These are phyloP conservation scores for Brachirus orientalis DNA, from an alignment of 2,113 vertebrate genomes.

Conservation along the genomic window DNA sequence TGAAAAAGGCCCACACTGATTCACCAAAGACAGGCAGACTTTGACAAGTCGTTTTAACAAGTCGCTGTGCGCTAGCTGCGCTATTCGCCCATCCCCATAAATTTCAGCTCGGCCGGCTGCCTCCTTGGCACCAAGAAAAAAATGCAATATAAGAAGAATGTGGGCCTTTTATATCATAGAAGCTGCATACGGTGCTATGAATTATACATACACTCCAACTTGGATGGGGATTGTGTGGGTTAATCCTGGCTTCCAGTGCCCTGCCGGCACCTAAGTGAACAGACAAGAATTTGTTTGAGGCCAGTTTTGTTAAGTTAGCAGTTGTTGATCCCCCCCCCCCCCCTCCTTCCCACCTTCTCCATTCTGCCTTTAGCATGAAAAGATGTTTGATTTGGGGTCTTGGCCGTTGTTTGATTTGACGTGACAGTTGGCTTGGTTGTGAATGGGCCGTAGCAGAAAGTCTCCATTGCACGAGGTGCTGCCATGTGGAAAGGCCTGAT, in stretches of 20 bases:
- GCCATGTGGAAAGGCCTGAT: conserved; percentile 77
- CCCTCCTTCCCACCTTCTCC: conserved; percentile 36
- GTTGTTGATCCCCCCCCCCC: conserved; percentile 46
- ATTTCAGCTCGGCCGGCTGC: conserved; percentile 14
- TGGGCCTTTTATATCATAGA: conserved; percentile 36
- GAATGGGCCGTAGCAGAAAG: conserved; percentile 72
- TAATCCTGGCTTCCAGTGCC: conserved; percentile 67
- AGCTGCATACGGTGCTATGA: conserved; percentile 67
- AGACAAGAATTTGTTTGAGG: conserved; percentile 65
- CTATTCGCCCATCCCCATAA: conserved; percentile 17
- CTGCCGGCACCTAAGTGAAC: conserved; percentile 54
- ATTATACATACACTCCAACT: conserved; percentile 73
- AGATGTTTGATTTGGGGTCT: conserved; percentile 75
- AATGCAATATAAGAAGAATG: conserved; percentile 49
- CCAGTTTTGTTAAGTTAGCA: conserved; percentile 75
- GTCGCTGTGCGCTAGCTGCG: conserved; percentile 13
- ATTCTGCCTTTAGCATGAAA: conserved; percentile 58
- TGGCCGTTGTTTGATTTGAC: conserved; percentile 70
- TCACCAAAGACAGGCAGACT: conserved; percentile 44
- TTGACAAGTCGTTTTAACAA: conserved; percentile 55
- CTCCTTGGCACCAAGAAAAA: conserved; percentile 47
- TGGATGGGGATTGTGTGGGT: conserved; percentile 60
- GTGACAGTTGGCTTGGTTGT: conserved; percentile 74
- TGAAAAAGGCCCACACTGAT: conserved; percentile 39
- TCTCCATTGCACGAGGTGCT: conserved; percentile 66